Conservation (phyloP, 2,888 invertebrate species). For the Pseudanteris insignis region DNA sequence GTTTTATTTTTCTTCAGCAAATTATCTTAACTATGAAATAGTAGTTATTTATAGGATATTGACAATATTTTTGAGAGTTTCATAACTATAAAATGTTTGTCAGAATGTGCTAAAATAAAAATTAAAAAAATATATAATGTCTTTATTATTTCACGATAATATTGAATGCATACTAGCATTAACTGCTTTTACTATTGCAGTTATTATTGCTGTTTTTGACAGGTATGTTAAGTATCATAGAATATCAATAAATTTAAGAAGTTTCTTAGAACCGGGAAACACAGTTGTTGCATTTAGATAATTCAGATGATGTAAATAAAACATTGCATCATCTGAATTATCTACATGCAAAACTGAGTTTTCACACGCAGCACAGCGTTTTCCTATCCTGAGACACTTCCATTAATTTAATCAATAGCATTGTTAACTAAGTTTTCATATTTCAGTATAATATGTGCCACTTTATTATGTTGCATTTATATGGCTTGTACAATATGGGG, state of each 20-base stretch:
- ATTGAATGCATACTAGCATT: slow-evolving; percentile 37
- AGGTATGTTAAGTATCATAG: too few species aligned
- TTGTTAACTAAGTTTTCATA: too few species aligned
- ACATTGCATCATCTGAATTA: too few species aligned
- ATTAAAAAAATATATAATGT: slow-evolving; percentile 10
- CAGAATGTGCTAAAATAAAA: slow-evolving; percentile 1
- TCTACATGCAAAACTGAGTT: too few species aligned
- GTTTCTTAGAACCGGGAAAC: too few species aligned
- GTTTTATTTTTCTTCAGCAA: slow-evolving; percentile 6
- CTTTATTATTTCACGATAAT: slow-evolving; percentile 39
- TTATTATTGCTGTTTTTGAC: slow-evolving; percentile 39
- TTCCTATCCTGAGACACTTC: too few species aligned
- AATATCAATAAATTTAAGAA: too few species aligned
- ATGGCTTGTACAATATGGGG: slow-evolving; percentile 53
- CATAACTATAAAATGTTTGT: slow-evolving; percentile 7
- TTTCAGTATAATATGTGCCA: slow-evolving; percentile 54
- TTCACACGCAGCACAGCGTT: too few species aligned
- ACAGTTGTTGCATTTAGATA: too few species aligned
- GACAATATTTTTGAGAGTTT: slow-evolving; percentile 16
- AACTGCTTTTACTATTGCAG: slow-evolving; percentile 28
- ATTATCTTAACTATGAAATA: too few species aligned
- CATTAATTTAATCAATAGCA: too few species aligned
- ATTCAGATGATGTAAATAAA: too few species aligned
- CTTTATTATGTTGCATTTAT: slow-evolving; percentile 51
- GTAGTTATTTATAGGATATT: slow-evolving; percentile 1